phyloP scores from a whole-genome alignment of 1,140 invertebrate species.

The Choristoneura fumiferana region DNA sequence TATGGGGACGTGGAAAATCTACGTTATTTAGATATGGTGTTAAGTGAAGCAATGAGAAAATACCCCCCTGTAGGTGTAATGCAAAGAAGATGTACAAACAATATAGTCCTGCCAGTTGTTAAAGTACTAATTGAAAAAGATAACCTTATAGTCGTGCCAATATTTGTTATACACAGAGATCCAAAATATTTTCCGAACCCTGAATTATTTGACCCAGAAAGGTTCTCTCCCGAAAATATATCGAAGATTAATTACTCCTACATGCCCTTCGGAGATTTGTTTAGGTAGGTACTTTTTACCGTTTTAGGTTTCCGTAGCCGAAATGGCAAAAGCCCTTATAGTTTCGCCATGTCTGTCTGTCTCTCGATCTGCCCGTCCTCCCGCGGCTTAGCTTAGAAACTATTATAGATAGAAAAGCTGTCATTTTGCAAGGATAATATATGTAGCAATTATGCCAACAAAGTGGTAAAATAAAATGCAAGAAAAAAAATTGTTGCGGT shows the following conservation, averaged over 20 bases:
- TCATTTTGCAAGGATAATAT: too few relatives aligned
- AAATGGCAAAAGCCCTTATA: too few relatives aligned
- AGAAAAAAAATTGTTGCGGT: too few relatives aligned
- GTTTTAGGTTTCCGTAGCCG: too few relatives aligned
- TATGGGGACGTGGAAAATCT: conserved; percentile 65
- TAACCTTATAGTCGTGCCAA: conserved; percentile 74
- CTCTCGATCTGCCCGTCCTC: too few relatives aligned
- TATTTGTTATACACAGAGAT: conserved; percentile 81
- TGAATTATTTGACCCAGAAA: conserved; percentile 80
- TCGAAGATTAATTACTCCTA: conserved; percentile 75
- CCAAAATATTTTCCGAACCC: conserved; percentile 78
- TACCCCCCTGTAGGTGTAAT: conserved; percentile 72
- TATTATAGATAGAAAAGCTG: too few relatives aligned
- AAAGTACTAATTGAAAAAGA: conserved; percentile 69
- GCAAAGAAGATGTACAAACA: conserved; percentile 58
- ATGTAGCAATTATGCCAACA: too few relatives aligned
- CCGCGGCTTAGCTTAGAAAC: too few relatives aligned
- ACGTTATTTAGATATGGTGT: conserved; percentile 75
- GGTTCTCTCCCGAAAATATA: conserved; percentile 76
- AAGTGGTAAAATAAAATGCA: too few relatives aligned
- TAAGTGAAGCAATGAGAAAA: conserved; percentile 64
- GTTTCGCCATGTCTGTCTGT: too few relatives aligned
- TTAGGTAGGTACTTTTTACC: conserved; percentile 71
- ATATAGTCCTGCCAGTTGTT: conserved; percentile 67
- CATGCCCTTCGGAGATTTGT: conserved; percentile 86